Evolutionary conservation across 1,140 invertebrate species (phyloP), one percentile per base, ranked within the genome.

Genomic region (Drosophila yakuba): DNA sequence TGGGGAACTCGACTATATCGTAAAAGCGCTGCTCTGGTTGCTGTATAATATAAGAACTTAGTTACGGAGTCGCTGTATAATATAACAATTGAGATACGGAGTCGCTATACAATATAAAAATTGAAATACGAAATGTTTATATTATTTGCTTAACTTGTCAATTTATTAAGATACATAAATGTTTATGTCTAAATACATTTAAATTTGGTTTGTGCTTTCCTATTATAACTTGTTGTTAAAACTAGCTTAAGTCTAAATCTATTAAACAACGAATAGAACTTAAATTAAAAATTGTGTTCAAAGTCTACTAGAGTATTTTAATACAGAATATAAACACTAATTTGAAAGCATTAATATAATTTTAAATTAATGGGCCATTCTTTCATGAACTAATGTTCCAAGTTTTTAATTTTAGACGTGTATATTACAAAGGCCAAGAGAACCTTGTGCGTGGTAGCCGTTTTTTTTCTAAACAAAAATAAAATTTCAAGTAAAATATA

Each of bases 121-220:
- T 32, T 8, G 8, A 32, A 7, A 8, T 8, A 8, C 7, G 8
- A 32, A 32, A 8, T 32, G 7, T 32, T 32, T 32, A 32, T 32
- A 32, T 32, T 10, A 32, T 32, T 32, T 8, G 8, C 8, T 32
- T 32, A 32, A 32, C 23, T 47, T 47, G 3, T 47, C 12, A 14
- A 32, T 47, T 48, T 67, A 51, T 64, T 64, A 36, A 52, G 35
- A 66, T 52, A 66, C 20, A 68, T 32, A 48, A 5, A 48, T 17
- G 15, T 11, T 48, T 48, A 51, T 68, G 10, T 51, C n/a, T 68
- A 36, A 52, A 35, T 66, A 66, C 15, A 20, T 48, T 20, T 75
- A 51, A 56, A 74, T 84, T 84, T 84, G 81, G 81, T 85, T 73
- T 84, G 67, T 80, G 81, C 81, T 85, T 84, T 69, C 48, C 73